phyloP scores from a whole-genome alignment of 2,113 vertebrate genomes.

The Orthonyx spaldingii region DNA sequence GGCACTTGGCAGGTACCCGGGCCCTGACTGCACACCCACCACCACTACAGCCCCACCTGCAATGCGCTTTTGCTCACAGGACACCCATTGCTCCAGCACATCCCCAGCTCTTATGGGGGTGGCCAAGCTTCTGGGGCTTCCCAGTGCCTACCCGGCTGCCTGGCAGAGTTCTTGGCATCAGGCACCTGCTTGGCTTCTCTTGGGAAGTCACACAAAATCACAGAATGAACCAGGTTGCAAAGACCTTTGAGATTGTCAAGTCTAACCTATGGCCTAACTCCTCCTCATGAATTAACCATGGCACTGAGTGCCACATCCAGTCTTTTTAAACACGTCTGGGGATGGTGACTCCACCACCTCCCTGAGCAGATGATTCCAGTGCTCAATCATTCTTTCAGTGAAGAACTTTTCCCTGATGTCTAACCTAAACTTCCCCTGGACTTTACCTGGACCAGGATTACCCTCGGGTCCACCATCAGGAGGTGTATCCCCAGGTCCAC shows the following conservation, averaged over 20 bases:
- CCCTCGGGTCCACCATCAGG: rapidly evolving
- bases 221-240: background rate
- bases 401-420: background rate
- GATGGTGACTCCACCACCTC: background rate
- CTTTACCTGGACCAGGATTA: background rate
- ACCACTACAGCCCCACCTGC: background rate
- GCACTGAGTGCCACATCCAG: background rate
- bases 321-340: background rate
- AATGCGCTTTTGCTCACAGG: background rate
- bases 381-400: background rate
- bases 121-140: background rate
- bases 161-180: background rate
- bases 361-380: background rate
- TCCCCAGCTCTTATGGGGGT: too few species aligned
- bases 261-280: background rate
- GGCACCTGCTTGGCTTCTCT: background rate
- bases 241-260: background rate
- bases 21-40: background rate
- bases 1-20: too few species aligned
- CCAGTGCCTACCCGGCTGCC: background rate
- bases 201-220: background rate
- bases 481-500: background rate
- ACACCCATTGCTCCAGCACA: background rate
- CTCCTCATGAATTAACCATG: background rate
- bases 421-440: background rate